Evolutionary conservation across 1,140 invertebrate genomes (phyloP), one percentile per base, ranked within the genome.

Genomic region (Odontomachus brunneus): DNA sequence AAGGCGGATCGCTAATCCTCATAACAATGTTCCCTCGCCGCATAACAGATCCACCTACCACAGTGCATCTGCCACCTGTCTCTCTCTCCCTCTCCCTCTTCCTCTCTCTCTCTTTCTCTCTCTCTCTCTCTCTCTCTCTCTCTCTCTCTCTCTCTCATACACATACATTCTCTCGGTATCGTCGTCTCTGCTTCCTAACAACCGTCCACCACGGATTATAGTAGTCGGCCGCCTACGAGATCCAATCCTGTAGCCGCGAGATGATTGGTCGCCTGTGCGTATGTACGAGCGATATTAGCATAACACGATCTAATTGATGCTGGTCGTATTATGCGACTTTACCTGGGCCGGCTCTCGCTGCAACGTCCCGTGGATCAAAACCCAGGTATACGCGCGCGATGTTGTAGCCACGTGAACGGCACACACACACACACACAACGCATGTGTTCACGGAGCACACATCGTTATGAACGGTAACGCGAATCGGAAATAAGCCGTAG

Each of bases 261-360:
- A 91, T 90, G 89, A 90, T 90, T 86, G 78, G 86, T 73, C 73
- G 53, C 66, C 53, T 7, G 38, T 44, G 9, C 38, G 38, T 44
- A 65, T 44, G 75, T 78, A 74, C 49, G 65, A 22, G 55, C 83
- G 24, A 73, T 83, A 90, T 91, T 91, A 91, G 82, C 90, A 91
- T 91, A 91, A 91, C 89, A 88, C 89, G 90, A 89, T 88, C 88
- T 91, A 91, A 91, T 91, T 91, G 90, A 91, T 84, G 87, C 84
- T 63, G 76, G 55, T 84, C 55, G 69, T 49, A 62, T 83, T 76
- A 80, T 74, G 69, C 78, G 29, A 57, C 60, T 80, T 76, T 82
- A 65, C 67, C 49, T 15, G 65, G n/a, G 67, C 38, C 26, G 57
- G 15, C 29, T 38, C n/a, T 76, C 49, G 29, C 24, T 33, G 22